phyloP scores from a whole-genome alignment of 2,888 invertebrate species.

The Ophioninae sp. region DNA sequence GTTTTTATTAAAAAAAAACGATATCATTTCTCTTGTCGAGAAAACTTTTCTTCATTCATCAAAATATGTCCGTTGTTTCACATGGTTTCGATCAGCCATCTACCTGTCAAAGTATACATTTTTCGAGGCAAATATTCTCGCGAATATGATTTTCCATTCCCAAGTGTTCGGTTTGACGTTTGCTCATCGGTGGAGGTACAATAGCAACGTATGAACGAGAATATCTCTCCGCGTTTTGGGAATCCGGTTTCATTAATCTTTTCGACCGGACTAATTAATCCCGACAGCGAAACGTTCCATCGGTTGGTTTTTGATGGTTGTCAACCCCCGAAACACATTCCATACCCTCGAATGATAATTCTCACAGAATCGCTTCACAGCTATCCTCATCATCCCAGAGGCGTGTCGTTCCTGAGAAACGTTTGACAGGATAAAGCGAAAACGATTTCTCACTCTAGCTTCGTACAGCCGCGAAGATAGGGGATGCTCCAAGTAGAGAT shows the following conservation, averaged over 20 bases:
- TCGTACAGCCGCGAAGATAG: constrained; percentile 61
- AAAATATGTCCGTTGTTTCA: background rate
- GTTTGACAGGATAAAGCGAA: constrained; percentile 68
- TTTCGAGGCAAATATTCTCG: background rate
- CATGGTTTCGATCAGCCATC: background rate
- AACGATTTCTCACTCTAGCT: constrained; percentile 72
- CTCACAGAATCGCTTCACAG: constrained; percentile 16
- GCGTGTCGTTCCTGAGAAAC: constrained; percentile 51
- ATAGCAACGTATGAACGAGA: background rate
- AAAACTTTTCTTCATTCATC: background rate
- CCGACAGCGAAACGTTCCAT: constrained; percentile 42
- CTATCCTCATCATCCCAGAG: constrained; percentile 49
- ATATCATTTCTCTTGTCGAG: too few relatives aligned
- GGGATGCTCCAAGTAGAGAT: constrained; percentile 64
- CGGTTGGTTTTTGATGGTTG: constrained; percentile 24
- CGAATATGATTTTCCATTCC: background rate
- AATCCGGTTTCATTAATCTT: constrained; percentile 38
- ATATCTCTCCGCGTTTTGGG: constrained; percentile 34
- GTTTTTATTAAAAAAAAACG: too few relatives aligned
- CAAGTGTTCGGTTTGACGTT: background rate
- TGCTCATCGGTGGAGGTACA: background rate
- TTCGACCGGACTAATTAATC: constrained; percentile 60
- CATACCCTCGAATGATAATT: constrained; percentile 47
- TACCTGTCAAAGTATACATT: background rate
- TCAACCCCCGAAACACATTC: constrained; percentile 28